A percentile compares a stretch with the other conserved stretches of the same genome.
Evolutionary conservation across 2,113 vertebrate genomes (phyloP).

Genomic region (Atrichornis clamosus): DNA sequence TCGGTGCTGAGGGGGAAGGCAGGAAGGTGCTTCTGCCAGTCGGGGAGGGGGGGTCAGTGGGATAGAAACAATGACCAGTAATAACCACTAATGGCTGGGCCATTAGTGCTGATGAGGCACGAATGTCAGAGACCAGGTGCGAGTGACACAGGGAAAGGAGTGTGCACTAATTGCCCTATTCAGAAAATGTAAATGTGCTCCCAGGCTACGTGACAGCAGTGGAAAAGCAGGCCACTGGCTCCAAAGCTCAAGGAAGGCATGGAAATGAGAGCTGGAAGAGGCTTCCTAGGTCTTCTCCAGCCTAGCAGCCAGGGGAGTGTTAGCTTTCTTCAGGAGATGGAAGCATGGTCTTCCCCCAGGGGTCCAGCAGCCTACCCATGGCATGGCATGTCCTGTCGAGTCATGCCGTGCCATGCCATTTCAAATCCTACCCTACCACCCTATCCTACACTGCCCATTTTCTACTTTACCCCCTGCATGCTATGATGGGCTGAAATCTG

Average conservation of each 20-base stretch:
- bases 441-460: not conserved
- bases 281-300: not conserved
- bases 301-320: not conserved
- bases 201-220: not conserved
- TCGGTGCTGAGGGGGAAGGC: not conserved
- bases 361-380: too few relatives aligned
- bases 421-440: too few relatives aligned
- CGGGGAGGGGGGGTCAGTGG: not conserved
- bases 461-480: not conserved
- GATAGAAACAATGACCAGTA: conserved; percentile 53
- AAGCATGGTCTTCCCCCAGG: rapidly evolving
- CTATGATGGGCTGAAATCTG: not conserved
- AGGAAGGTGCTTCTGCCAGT: not conserved
- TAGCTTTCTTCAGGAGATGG: not conserved
- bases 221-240: not conserved
- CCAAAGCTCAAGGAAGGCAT: not conserved
- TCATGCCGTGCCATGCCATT: not conserved
- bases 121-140: conserved; percentile 29
- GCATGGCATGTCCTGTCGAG: too few relatives aligned
- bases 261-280: not conserved
- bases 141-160: not conserved
- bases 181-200: conserved; percentile 54
- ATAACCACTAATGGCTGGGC: conserved; percentile 38
- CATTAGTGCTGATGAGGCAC: conserved; percentile 57
- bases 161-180: conserved; percentile 49